Evolutionary conservation across 2,888 invertebrate genomes (phyloP), one percentile per base, ranked within the genome.

Genomic region (Chloromyia formosa): DNA sequence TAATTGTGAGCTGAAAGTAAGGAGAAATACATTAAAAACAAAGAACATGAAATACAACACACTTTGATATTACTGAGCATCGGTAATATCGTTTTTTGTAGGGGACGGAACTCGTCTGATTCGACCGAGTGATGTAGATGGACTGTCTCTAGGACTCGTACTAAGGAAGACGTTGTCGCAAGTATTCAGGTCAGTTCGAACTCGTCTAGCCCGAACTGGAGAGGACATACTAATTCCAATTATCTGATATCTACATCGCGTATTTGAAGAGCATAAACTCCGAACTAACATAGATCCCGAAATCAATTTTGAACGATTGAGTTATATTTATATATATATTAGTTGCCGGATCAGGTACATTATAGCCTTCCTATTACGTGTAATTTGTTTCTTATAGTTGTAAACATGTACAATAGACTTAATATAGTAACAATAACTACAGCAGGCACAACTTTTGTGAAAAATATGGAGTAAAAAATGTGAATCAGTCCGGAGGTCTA

Each of bases 171-270:
- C 76, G 78, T 84, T 84, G 78, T 84, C 82, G 1, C 85, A 85
- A n/a, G 85, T 85, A 78, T 83, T 82, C 72, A 85, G 80, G 79
- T 85, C 85, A 73, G 85, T 85, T 78, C 84, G 83, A 74, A 85
- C 82, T 45, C 85, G 83, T 73, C 85, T 81, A 77, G 82, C 84
- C 77, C 83, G 81, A 76, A 81, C 81, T 60, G 84, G 84, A 53
- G 84, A 83, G 73, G 80, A 77, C 75, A 76, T 35, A 35, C 27
- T 35, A 35, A 35, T 35, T 35, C 7, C 27, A 35, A 35, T 35
- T 35, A 73, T 42, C 58, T 60, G 40, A 72, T 56, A 56, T n/a
- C n/a, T 14, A 20, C 62, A 61, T 60, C 16, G 56, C 56, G 18
- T 18, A 4, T n/a, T 56, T 10, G n/a, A 27, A 7, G 20, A 61